These are phyloP conservation scores for Protodeltote pygarga DNA, from an alignment of 2,888 invertebrate species.

Conservation along the genomic window DNA sequence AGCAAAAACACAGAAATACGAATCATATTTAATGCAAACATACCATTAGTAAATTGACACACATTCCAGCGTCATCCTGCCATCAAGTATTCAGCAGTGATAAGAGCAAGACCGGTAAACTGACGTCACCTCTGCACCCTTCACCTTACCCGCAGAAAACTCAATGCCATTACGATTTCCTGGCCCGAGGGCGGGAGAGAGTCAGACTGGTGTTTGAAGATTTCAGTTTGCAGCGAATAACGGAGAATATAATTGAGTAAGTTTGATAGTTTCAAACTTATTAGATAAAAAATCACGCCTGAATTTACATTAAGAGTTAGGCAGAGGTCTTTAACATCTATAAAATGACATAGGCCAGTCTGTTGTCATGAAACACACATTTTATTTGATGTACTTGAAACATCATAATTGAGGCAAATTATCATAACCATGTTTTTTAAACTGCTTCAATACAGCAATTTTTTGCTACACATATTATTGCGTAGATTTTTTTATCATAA, in stretches of 20 bases:
- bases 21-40: background rate
- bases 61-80: conserved; percentile 90
- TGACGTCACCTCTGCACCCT: conserved; percentile 94
- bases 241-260: conserved; percentile 88
- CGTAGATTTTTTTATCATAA: too few species aligned
- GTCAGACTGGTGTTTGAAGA: conserved; percentile 94
- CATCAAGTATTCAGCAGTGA: conserved; percentile 93
- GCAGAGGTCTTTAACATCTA: too few species aligned
- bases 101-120: conserved; percentile 92
- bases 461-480: too few species aligned
- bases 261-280: conserved; percentile 56
- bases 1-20: background rate
- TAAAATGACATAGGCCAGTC: too few species aligned
- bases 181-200: conserved; percentile 93
- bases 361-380: too few species aligned
- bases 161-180: conserved; percentile 96
- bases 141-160: conserved; percentile 92
- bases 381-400: too few species aligned
- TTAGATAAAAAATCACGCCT: background rate
- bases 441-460: too few species aligned
- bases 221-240: conserved; percentile 91
- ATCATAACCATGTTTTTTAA: too few species aligned
- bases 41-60: conserved; percentile 35
- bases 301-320: too few species aligned
- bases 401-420: too few species aligned